phyloP scores from a whole-genome alignment of 2,888 invertebrate genomes.

The Netelia fuscicornis region DNA sequence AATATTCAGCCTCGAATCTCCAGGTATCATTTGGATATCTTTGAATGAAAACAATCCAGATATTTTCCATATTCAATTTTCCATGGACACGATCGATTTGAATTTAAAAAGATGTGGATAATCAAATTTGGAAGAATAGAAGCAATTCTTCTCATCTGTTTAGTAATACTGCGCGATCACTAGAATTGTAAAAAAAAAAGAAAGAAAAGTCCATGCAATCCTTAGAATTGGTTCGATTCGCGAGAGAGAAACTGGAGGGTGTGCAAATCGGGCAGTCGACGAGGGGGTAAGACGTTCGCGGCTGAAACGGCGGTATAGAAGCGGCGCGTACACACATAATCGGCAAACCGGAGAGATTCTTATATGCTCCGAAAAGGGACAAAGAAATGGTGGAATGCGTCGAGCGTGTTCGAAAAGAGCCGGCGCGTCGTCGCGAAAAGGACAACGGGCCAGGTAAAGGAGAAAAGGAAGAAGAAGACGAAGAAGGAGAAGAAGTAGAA shows the following conservation, averaged over 20 bases:
- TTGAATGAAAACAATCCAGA: neutral
- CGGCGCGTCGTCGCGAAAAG: slow-evolving; percentile 63
- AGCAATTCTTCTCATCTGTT: too few relatives aligned
- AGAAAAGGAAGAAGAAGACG: slow-evolving; percentile 33
- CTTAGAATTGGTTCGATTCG: slow-evolving; percentile 22
- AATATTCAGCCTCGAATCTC: neutral
- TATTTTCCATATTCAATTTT: neutral
- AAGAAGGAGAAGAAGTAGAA: slow-evolving; percentile 36
- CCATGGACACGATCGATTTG: neutral
- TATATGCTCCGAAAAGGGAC: slow-evolving; percentile 70
- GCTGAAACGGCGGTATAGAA: slow-evolving; percentile 44
- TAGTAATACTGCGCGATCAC: neutral
- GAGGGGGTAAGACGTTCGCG: slow-evolving; percentile 13
- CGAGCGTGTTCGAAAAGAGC: slow-evolving; percentile 75
- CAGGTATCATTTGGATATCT: neutral
- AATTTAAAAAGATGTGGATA: too few relatives aligned
- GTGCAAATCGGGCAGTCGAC: slow-evolving; percentile 53
- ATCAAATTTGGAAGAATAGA: too few relatives aligned
- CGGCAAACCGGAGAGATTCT: slow-evolving; percentile 30
- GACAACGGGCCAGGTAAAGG: slow-evolving; percentile 41
- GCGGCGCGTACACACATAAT: neutral
- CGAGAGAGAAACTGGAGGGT: slow-evolving; percentile 51
- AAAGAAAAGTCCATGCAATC: neutral
- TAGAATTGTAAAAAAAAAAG: neutral
- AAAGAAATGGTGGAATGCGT: slow-evolving; percentile 81